Conservation (phyloP, 1,140 invertebrate genomes). For the Formica selysi region DNA sequence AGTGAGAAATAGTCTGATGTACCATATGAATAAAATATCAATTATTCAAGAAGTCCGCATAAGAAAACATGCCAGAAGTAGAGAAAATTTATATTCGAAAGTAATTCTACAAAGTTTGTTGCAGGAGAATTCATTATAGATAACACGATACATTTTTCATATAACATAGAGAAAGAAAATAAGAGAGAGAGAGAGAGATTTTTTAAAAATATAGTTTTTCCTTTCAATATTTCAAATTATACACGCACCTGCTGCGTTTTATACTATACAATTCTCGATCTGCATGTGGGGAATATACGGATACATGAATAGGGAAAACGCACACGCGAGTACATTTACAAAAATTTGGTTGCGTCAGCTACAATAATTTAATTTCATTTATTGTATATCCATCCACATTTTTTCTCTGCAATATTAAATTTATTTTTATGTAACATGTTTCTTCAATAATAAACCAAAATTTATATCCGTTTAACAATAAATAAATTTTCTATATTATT, state of each 20-base stretch:
- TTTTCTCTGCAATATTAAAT: not conserved
- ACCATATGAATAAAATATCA: not conserved
- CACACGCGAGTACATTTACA: not conserved
- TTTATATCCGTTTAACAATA: not conserved
- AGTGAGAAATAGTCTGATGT: not conserved
- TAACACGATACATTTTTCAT: constrained; percentile 9
- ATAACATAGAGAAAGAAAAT: too few relatives aligned
- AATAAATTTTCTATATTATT: constrained; percentile 13
- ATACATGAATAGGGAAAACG: not conserved
- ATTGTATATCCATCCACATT: not conserved
- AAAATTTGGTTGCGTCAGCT: not conserved
- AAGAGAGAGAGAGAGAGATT: not conserved
- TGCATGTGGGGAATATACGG: not conserved
- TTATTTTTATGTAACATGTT: not conserved
- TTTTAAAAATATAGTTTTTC: not conserved
- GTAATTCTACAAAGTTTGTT: not conserved
- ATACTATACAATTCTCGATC: not conserved
- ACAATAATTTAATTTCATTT: not conserved
- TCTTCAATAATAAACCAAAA: not conserved
- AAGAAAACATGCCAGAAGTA: constrained; percentile 12
- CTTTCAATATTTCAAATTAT: not conserved
- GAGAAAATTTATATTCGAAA: constrained; percentile 13
- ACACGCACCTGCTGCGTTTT: constrained; percentile 12
- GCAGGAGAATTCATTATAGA: not conserved
- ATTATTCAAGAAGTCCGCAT: not conserved